Conservation (phyloP, 2,113 vertebrate genomes). For the Hippocampus comes region DNA sequence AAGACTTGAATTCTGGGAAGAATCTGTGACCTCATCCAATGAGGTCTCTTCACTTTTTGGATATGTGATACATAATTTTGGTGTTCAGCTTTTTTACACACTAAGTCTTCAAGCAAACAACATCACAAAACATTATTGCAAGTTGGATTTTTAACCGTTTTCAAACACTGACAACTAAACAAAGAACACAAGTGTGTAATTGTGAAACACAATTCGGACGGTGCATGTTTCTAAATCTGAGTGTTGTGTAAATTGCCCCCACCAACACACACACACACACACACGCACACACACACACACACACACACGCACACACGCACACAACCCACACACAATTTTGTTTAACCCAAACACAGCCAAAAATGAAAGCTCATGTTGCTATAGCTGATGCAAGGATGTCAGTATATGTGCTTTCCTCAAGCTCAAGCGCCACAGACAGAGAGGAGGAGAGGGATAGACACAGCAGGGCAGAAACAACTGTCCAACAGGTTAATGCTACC, state of each 20-base stretch:
- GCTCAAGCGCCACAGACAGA: not conserved
- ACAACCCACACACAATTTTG: too few relatives aligned
- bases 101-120: not conserved
- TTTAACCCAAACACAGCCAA: not conserved
- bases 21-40: not conserved
- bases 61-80: not conserved
- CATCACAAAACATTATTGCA: not conserved
- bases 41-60: not conserved
- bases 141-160: not conserved
- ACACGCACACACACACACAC: too few relatives aligned
- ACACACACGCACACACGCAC: too few relatives aligned
- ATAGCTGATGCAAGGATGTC: not conserved
- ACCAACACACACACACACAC: too few relatives aligned
- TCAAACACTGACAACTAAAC: not conserved
- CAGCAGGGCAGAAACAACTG: slow-evolving; percentile 6
- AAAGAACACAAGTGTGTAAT: not conserved
- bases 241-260: not conserved
- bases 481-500: slow-evolving; percentile 40
- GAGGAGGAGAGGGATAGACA: not conserved
- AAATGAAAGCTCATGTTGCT: not conserved
- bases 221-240: not conserved
- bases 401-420: not conserved
- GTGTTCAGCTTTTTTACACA: not conserved
- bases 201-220: not conserved
- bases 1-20: not conserved